These are phyloP conservation scores for Eunapius fragilis DNA, from an alignment of 37 sponge, comb jelly and placozoan species.

Conservation along the genomic window DNA sequence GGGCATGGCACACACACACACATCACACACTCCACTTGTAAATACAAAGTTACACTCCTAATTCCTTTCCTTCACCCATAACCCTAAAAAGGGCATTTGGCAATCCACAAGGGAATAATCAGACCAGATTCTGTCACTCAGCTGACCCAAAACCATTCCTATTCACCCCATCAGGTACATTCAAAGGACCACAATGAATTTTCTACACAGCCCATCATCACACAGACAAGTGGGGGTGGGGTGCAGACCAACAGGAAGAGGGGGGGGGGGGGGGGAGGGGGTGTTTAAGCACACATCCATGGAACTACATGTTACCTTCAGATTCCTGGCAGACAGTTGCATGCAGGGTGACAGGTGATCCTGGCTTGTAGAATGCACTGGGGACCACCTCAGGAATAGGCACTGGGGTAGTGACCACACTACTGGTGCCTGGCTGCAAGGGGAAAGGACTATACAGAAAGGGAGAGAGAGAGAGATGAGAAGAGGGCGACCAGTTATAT, in stretches of 20 bases:
- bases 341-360: slow-evolving; percentile 39
- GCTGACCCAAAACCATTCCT: too few relatives aligned
- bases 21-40: too few relatives aligned
- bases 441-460: slow-evolving; percentile 49
- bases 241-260: not conserved
- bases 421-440: slow-evolving; percentile 31
- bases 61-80: too few relatives aligned
- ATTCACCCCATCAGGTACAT: too few relatives aligned
- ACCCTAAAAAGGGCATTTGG: too few relatives aligned
- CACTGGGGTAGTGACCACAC: slow-evolving; percentile 61
- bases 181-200: not conserved
- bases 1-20: too few relatives aligned
- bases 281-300: not conserved
- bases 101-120: too few relatives aligned
- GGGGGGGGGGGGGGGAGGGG: not conserved
- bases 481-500: not conserved
- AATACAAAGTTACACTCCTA: not conserved
- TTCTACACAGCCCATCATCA: not conserved
- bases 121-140: too few relatives aligned
- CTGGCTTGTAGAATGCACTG: slow-evolving; percentile 44
- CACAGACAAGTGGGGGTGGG: not conserved
- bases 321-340: slow-evolving; percentile 88
- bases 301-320: slow-evolving; percentile 65
- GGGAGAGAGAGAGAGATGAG: not conserved
- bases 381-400: not conserved